Percentiles rank a stretch among this genome's conserved stretches.
Evolutionary conservation across 2,797 vertebrate genomes (phyloP).

Genomic region (Peromyscus aztecus): DNA sequence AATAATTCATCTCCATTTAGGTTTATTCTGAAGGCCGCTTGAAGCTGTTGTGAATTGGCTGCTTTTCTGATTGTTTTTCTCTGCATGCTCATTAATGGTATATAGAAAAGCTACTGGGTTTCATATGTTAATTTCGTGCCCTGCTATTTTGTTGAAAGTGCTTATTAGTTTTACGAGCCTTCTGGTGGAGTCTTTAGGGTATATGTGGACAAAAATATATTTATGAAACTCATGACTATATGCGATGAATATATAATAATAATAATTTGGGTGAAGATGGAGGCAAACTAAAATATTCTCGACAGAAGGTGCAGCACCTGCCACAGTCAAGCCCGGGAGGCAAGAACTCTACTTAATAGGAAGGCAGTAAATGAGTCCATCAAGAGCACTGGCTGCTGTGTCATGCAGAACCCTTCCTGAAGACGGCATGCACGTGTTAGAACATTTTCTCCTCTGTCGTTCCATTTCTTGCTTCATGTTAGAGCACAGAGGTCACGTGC

Average conservation of each 20-base stretch:
- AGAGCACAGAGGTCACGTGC: not conserved
- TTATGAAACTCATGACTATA: not conserved
- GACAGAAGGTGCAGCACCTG: not conserved
- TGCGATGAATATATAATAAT: not conserved
- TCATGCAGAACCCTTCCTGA: too few species aligned
- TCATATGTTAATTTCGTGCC: not conserved
- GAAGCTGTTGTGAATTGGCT: not conserved
- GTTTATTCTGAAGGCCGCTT: not conserved
- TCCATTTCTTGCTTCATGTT: not conserved
- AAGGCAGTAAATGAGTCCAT: too few species aligned
- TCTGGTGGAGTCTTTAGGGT: not conserved
- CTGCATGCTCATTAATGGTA: not conserved
- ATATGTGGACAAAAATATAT: not conserved
- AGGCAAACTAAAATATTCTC: not conserved
- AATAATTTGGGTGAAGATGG: not conserved
- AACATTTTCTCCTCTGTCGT: too few species aligned
- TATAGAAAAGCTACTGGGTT: not conserved
- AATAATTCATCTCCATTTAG: not conserved
- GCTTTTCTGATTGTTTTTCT: not conserved
- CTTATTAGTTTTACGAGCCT: not conserved
- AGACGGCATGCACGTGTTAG: accelerated
- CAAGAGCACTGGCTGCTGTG: not conserved
- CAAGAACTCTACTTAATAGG: not conserved
- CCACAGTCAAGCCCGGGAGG: accelerated
- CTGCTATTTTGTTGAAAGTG: not conserved